Evolutionary conservation across 1,140 invertebrate genomes (phyloP).

Genomic region (Pseudomyrmex sp.): DNA sequence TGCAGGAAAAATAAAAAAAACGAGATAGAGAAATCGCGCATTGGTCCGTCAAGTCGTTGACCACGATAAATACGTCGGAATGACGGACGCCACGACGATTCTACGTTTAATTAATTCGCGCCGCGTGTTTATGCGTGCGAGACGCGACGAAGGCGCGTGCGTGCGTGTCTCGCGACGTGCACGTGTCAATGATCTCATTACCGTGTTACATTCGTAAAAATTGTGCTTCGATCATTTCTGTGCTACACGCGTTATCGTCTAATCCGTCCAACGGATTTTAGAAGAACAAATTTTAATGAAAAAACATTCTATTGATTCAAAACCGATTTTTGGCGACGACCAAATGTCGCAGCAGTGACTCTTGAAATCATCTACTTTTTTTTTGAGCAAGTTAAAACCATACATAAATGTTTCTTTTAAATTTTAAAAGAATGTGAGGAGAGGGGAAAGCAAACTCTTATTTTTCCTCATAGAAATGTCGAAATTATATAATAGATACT

Average conservation of each 20-base stretch:
- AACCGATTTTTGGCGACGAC: too few relatives aligned
- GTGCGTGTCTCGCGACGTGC: conserved; percentile 25
- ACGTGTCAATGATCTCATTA: not conserved
- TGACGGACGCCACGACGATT: conserved; percentile 14
- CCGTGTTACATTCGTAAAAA: not conserved
- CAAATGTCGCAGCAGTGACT: not conserved
- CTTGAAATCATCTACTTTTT: not conserved
- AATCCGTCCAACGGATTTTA: not conserved
- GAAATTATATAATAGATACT: not conserved
- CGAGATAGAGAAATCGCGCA: not conserved
- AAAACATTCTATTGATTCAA: too few relatives aligned
- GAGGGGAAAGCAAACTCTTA: too few relatives aligned
- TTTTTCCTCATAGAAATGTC: too few relatives aligned
- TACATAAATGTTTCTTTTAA: too few relatives aligned
- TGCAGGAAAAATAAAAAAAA: not conserved
- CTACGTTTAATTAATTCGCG: conserved; percentile 46
- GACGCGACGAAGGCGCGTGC: conserved; percentile 9
- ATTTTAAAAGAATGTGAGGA: too few relatives aligned
- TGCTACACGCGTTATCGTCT: not conserved
- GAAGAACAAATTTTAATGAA: not conserved
- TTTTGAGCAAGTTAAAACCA: too few relatives aligned
- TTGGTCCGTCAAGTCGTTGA: conserved; percentile 27
- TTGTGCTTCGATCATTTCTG: not conserved
- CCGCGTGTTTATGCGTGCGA: conserved; percentile 19
- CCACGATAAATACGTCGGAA: conserved; percentile 20